Base-by-base conservation (phyloP, 2,888 invertebrate genomes). In the Hirtodrosophila cameraria region DNA sequence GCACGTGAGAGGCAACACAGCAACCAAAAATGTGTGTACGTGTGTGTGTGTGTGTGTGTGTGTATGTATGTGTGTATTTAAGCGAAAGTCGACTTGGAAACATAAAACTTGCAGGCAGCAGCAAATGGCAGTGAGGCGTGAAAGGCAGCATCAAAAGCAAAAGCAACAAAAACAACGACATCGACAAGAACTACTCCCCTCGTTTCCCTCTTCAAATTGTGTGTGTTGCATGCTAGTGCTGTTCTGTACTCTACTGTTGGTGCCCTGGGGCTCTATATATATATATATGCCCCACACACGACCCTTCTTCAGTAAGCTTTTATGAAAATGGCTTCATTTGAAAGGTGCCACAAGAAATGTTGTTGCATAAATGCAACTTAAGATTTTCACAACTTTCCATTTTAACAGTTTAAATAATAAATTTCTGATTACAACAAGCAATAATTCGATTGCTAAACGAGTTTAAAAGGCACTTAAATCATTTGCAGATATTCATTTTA, bases 1-100 rank as follows among this genome's bases (percentile, higher is more conserved):
- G 67, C 63, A 83, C 81, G 86, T 83, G 73, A 64, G 73, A 64
- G 80, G 65, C 61, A 57, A 11, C 36, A 54, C 36, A 54, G 50
- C 54, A 65, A 23, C 63, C 68, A 41, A 61, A 57, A 50, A 54
- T 33, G 27, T 30, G 25, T 18, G 15, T 16, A 67, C 42, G 41
- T 42, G 25, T 62, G 33, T 42, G 42, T 43, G 50, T 30, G n/a
- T 20, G 8, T 27, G 35, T 27, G 13, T 46, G 27, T 28, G 20
- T 27, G 27, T 53, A n/a, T 38, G 28, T 49, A 43, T 48, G 49
- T 16, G 23, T 30, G 12, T 48, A 23, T 25, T 20, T 27, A 27
- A 42, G 42, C n/a, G 42, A 53, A 50, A 68, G 63, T 75, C 71
- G 42, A 57, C 49, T 60, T 60, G 49, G 58, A 35, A 70, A 52